A percentile compares a stretch with the other conserved stretches of the same genome.
phyloP scores from a whole-genome alignment of 2,797 vertebrate species.

The Allobates femoralis region DNA sequence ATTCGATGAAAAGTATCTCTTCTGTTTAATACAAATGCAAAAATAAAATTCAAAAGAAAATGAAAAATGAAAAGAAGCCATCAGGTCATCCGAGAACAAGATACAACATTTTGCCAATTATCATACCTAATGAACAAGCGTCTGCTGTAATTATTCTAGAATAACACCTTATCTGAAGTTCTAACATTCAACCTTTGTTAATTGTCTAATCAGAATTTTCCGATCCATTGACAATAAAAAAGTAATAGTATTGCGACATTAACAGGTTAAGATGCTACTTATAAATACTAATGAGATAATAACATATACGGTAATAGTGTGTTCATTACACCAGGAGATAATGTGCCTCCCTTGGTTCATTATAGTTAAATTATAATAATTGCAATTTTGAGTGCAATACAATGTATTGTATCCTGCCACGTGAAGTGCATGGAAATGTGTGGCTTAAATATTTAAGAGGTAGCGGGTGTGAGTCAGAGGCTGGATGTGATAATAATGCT shows the following conservation, averaged over 20 bases:
- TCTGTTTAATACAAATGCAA: not conserved
- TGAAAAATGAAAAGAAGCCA: not conserved
- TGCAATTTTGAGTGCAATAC: conserved; percentile 17
- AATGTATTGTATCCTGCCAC: conserved; percentile 13
- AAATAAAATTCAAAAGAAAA: not conserved
- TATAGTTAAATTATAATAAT: conserved; percentile 47
- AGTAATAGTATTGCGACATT: conserved; percentile 23
- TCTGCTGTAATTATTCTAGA: conserved; percentile 25
- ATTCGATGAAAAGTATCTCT: not conserved
- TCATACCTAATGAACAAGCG: conserved; percentile 31
- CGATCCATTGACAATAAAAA: conserved; percentile 32
- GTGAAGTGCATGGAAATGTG: conserved; percentile 38
- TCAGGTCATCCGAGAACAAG: not conserved
- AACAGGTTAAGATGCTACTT: conserved; percentile 53
- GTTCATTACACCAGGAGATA: conserved; percentile 36
- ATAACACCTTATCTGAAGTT: not conserved
- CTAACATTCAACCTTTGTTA: conserved; percentile 54
- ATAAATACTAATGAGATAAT: conserved; percentile 57
- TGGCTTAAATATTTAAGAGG: conserved; percentile 51
- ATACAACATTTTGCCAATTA: conserved; percentile 21
- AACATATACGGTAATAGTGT: conserved; percentile 44
- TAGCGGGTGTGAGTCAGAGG: conserved; percentile 29
- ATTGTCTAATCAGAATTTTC: conserved; percentile 17
- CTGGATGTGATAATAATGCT: conserved; percentile 40
- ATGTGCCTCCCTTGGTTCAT: conserved; percentile 42